A percentile compares a stretch with the other conserved stretches of the same genome.
phyloP scores from a whole-genome alignment of 2,888 invertebrate genomes.

The Drosophila differens region DNA sequence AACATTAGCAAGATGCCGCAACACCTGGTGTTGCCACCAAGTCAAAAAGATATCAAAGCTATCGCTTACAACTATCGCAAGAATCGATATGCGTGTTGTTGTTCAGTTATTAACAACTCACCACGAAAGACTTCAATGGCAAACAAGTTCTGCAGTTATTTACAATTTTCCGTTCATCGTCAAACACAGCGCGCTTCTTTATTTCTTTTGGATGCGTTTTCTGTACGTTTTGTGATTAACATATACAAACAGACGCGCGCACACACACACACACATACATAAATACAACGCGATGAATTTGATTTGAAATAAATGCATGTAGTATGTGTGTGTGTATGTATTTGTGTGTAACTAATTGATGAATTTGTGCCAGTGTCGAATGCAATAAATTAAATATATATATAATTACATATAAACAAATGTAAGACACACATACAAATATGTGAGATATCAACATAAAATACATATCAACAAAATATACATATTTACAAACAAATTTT shows the following conservation, averaged over 20 bases:
- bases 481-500: conserved; percentile 17
- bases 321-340: conserved; percentile 5
- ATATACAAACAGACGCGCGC: conserved; percentile 8
- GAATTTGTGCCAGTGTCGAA: conserved; percentile 39
- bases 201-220: conserved; percentile 46
- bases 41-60: not conserved
- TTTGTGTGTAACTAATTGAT: conserved; percentile 34
- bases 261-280: not conserved
- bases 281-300: conserved; percentile 16
- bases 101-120: conserved; percentile 47
- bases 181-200: conserved; percentile 50
- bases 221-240: conserved; percentile 39
- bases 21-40: conserved; percentile 38
- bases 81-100: conserved; percentile 47
- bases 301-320: conserved; percentile 24
- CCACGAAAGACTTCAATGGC: conserved; percentile 69
- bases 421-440: conserved; percentile 35
- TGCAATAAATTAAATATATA: conserved; percentile 13
- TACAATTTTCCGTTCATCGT: conserved; percentile 70
- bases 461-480: conserved; percentile 16
- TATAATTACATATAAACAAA: conserved; percentile 44
- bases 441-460: conserved; percentile 21
- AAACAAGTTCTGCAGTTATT: conserved; percentile 81
- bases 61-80: conserved; percentile 32
- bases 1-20: conserved; percentile 8